A percentile compares a stretch with the other conserved stretches of the same genome.
Conservation (phyloP, 1,140 invertebrate genomes). For the Zaprionus tsacasi region DNA sequence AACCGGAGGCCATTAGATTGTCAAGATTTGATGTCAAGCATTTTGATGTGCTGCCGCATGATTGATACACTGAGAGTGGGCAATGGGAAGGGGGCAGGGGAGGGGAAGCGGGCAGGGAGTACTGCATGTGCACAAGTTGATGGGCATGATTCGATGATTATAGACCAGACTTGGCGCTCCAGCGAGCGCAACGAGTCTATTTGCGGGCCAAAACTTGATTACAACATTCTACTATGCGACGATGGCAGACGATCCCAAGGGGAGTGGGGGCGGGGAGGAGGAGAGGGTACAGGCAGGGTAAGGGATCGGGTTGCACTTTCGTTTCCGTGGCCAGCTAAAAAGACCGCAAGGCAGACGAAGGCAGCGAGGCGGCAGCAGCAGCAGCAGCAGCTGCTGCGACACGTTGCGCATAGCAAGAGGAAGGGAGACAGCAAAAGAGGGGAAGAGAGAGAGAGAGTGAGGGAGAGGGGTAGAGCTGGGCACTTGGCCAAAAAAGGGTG, state of each 20-base stretch:
- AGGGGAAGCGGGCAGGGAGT: background rate
- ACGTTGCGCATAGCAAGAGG: constrained; percentile 54
- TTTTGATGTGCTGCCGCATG: constrained; percentile 61
- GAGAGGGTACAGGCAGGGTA: background rate
- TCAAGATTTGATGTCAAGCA: constrained; percentile 73
- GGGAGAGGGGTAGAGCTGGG: constrained; percentile 27
- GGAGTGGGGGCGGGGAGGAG: background rate
- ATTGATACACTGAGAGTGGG: constrained; percentile 42
- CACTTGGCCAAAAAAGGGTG: constrained; percentile 22
- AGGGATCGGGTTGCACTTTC: constrained; percentile 54
- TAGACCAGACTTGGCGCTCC: constrained; percentile 79
- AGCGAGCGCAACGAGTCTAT: constrained; percentile 70
- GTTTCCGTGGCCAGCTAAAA: constrained; percentile 44
- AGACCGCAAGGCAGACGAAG: constrained; percentile 50
- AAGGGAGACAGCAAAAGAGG: background rate
- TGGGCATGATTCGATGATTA: constrained; percentile 75
- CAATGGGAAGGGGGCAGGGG: background rate
- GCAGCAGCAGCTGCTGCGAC: constrained; percentile 52
- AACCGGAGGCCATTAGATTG: constrained; percentile 63
- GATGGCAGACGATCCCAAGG: constrained; percentile 7
- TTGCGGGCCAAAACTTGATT: constrained; percentile 78
- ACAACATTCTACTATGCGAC: constrained; percentile 24
- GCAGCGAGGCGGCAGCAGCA: constrained; percentile 18
- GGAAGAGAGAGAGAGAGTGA: constrained; percentile 6
- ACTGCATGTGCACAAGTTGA: constrained; percentile 47